Percentiles rank a stretch among this genome's conserved stretches.
Conservation (phyloP, 2,888 invertebrate species). For the Linyphia triangularis region DNA sequence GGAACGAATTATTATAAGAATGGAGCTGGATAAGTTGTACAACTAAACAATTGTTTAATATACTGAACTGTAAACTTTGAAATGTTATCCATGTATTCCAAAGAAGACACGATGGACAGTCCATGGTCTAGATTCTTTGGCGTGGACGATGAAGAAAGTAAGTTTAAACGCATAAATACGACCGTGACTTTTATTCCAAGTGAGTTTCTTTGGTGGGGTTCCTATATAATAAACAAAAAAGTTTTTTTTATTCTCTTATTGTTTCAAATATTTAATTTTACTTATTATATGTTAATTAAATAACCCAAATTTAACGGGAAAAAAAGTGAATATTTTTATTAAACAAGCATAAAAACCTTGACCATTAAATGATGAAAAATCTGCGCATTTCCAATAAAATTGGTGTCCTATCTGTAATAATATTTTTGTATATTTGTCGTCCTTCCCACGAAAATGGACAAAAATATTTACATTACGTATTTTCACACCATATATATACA, state of each 20-base stretch:
- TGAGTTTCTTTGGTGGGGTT: too few relatives aligned
- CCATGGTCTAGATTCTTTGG: conserved; percentile 10
- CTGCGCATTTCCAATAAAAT: not conserved
- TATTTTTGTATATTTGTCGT: not conserved
- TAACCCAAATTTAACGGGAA: too few relatives aligned
- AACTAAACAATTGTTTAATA: conserved; percentile 14
- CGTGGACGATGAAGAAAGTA: not conserved
- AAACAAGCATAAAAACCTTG: not conserved
- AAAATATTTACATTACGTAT: too few relatives aligned
- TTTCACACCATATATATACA: not conserved
- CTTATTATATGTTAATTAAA: too few relatives aligned
- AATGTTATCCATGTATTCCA: not conserved
- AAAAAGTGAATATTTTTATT: too few relatives aligned
- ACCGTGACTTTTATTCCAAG: not conserved
- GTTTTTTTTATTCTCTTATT: too few relatives aligned
- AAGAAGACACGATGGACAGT: not conserved
- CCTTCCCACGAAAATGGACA: not conserved
- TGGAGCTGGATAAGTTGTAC: conserved; percentile 4
- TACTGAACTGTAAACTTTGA: not conserved
- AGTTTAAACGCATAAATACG: not conserved
- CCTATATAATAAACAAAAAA: not conserved
- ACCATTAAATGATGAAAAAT: not conserved
- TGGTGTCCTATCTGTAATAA: not conserved
- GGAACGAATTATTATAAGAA: conserved; percentile 38
- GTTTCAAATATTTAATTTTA: too few relatives aligned